Percentiles rank a stretch among this genome's conserved stretches.
Evolutionary conservation across 1,140 invertebrate species (phyloP).

Genomic region (Zaprionus kolodkinae): DNA sequence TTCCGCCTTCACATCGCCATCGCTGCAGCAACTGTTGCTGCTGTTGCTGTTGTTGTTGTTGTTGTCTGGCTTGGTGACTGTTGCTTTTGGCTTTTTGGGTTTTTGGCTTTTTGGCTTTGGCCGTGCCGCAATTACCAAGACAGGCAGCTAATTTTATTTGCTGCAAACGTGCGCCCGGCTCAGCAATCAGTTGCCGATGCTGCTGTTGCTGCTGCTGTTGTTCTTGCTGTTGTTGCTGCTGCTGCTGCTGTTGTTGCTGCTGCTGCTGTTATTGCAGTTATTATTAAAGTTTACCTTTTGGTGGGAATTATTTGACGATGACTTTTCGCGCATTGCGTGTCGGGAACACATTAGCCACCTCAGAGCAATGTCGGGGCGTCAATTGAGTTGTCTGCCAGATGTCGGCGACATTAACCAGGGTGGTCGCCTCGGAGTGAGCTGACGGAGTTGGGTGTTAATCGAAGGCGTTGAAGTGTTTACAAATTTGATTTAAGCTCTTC

Average conservation of each 20-base stretch:
- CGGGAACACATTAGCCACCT: conserved; percentile 53
- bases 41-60: conserved; percentile 15
- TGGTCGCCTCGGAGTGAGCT: conserved; percentile 33
- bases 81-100: conserved; percentile 38
- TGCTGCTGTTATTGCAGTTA: conserved; percentile 13
- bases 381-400: conserved; percentile 67
- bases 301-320: conserved; percentile 67
- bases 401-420: conserved; percentile 55
- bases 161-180: conserved; percentile 72
- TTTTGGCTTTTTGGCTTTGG: conserved; percentile 36
- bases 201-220: conserved; percentile 25
- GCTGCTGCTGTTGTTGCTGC: conserved; percentile 16
- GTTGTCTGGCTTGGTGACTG: conserved; percentile 47
- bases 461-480: conserved; percentile 40
- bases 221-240: conserved; percentile 12
- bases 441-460: conserved; percentile 29
- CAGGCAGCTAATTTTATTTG: conserved; percentile 80
- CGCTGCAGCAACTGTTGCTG: not conserved
- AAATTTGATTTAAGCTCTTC: conserved; percentile 21
- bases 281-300: conserved; percentile 41
- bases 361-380: conserved; percentile 27
- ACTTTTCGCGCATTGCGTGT: conserved; percentile 66
- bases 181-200: conserved; percentile 33
- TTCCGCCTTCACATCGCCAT: conserved; percentile 17
- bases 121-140: conserved; percentile 73